A percentile compares a stretch with the other conserved stretches of the same genome.
Evolutionary conservation across 2,888 invertebrate genomes (phyloP).

Genomic region (Drosophila rellima): DNA sequence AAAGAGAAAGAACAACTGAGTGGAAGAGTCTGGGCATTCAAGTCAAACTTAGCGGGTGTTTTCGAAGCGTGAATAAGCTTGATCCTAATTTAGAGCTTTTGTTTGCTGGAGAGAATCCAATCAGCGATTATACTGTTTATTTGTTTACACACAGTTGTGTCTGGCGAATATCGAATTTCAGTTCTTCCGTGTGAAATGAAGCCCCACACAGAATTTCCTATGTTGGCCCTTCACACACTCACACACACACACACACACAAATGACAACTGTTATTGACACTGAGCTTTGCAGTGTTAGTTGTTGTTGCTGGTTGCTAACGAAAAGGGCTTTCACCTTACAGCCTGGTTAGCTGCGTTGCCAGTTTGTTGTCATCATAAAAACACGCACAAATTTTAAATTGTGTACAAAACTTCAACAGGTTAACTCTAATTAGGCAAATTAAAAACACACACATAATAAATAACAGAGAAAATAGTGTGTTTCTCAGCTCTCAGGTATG

Average conservation of each 20-base stretch:
- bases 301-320: constrained; percentile 34
- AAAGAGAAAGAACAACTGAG: constrained; percentile 12
- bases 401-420: constrained; percentile 61
- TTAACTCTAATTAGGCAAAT: constrained; percentile 62
- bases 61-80: constrained; percentile 6
- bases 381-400: constrained; percentile 32
- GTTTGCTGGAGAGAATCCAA: not conserved
- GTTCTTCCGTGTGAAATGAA: constrained; percentile 64
- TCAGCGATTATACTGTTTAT: constrained; percentile 52
- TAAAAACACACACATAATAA: constrained; percentile 50
- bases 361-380: constrained; percentile 55
- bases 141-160: constrained; percentile 49
- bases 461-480: constrained; percentile 44
- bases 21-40: not conserved
- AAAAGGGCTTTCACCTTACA: constrained; percentile 73
- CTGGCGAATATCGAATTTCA: constrained; percentile 49
- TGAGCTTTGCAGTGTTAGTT: constrained; percentile 32
- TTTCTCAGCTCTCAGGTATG: constrained; percentile 15
- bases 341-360: constrained; percentile 11
- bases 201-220: constrained; percentile 54
- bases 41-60: not conserved
- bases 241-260: constrained; percentile 14
- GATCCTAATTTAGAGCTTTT: constrained; percentile 14
- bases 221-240: constrained; percentile 35
- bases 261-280: constrained; percentile 71